These are phyloP conservation scores for Hestina assimilis DNA, from an alignment of 1,140 invertebrate species.

Conservation along the genomic window DNA sequence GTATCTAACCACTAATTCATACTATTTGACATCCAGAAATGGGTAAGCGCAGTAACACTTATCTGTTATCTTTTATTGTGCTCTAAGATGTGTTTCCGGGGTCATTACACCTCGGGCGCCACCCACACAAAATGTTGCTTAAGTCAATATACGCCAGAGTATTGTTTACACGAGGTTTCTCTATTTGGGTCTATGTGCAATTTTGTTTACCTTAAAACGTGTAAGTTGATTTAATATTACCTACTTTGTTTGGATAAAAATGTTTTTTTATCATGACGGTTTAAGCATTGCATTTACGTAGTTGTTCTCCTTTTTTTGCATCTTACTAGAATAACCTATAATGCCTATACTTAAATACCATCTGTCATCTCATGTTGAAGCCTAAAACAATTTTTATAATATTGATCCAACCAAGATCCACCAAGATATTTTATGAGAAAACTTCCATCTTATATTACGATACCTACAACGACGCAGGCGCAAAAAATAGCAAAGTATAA, in stretches of 20 bases:
- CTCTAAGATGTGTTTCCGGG: conserved; percentile 48
- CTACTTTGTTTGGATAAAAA: too few species aligned
- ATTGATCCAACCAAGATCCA: too few species aligned
- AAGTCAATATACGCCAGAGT: conserved; percentile 48
- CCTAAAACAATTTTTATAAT: conserved; percentile 22
- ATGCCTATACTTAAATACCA: conserved; percentile 21
- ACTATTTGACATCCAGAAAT: conserved; percentile 12
- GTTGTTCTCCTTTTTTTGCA: neutral
- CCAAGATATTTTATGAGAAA: conserved; percentile 19
- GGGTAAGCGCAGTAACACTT: conserved; percentile 16
- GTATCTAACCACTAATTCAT: conserved; percentile 1
- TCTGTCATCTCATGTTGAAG: conserved; percentile 6
- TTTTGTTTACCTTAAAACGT: conserved; percentile 24
- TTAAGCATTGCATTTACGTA: too few species aligned
- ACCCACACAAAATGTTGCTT: conserved; percentile 53
- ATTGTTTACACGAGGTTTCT: conserved; percentile 42
- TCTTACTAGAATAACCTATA: neutral
- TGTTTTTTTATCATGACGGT: too few species aligned
- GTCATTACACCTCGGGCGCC: conserved; percentile 39
- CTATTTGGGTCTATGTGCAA: conserved; percentile 31
- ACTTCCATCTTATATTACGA: conserved; percentile 18
- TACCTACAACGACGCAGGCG: conserved; percentile 1
- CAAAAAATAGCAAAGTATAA: conserved; percentile 5
- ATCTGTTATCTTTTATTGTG: conserved; percentile 27
- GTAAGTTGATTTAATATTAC: too few species aligned